Percentiles rank a stretch among this genome's conserved stretches.
These are phyloP conservation scores for Arremon aurantiirostris DNA, from an alignment of 2,797 vertebrate genomes.

Conservation along the genomic window DNA sequence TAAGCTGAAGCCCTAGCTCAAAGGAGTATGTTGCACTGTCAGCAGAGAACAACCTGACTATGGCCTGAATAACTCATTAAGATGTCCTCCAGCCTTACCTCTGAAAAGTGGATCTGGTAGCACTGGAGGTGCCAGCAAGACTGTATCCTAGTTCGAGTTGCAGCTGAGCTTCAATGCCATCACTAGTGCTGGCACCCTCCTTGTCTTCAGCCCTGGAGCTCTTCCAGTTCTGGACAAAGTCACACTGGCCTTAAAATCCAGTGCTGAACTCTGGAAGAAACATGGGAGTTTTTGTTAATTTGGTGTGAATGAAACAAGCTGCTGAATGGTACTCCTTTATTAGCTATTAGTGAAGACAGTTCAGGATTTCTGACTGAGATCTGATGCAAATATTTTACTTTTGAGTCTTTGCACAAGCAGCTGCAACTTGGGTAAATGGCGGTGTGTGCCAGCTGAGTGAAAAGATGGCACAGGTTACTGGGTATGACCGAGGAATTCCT, in stretches of 20 bases:
- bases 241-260: neutral
- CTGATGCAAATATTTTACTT: neutral
- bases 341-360: neutral
- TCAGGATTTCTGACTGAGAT: neutral
- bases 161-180: neutral
- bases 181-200: neutral
- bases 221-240: neutral
- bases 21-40: neutral
- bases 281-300: neutral
- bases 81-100: neutral
- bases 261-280: neutral
- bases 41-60: neutral
- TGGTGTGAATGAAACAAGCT: neutral
- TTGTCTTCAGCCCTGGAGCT: neutral
- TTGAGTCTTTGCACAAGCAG: neutral
- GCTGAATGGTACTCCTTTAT: neutral
- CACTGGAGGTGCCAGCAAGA: slow-evolving; percentile 19
- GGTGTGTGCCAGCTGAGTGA: neutral
- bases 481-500: neutral
- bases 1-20: neutral
- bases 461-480: neutral
- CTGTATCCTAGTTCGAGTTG: neutral
- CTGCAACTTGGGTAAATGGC: neutral
- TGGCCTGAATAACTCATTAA: neutral
- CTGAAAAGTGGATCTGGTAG: neutral